Conservation (phyloP, 2,797 vertebrate genomes). For the Channa striata region DNA sequence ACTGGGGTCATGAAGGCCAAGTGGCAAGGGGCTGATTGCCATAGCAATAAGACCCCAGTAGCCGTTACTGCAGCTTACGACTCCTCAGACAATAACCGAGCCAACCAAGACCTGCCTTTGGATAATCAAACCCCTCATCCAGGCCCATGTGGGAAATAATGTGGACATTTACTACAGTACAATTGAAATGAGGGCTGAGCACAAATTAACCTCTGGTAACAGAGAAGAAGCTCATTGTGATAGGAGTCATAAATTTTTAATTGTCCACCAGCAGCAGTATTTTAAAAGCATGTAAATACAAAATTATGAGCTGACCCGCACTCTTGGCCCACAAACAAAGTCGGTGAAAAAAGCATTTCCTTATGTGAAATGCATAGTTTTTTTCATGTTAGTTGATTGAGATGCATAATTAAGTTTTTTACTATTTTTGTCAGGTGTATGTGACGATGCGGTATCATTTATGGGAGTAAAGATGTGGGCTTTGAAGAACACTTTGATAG, state of each 20-base stretch:
- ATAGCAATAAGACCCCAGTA: slow-evolving; percentile 84
- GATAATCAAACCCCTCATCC: slow-evolving; percentile 77
- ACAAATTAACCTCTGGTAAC: slow-evolving; percentile 82
- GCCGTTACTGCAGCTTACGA: slow-evolving; percentile 76
- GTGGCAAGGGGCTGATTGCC: slow-evolving; percentile 81
- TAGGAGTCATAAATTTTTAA: slow-evolving; percentile 77
- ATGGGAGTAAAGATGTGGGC: slow-evolving; percentile 55
- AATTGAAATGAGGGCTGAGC: slow-evolving; percentile 81
- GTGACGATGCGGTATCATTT: slow-evolving; percentile 70
- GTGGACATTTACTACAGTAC: slow-evolving; percentile 79
- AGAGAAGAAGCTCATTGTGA: slow-evolving; percentile 68
- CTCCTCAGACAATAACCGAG: slow-evolving; percentile 75
- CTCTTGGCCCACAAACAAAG: slow-evolving; percentile 27
- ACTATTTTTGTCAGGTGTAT: slow-evolving; percentile 69
- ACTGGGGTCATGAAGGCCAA: slow-evolving; percentile 82
- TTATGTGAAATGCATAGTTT: slow-evolving; percentile 20
- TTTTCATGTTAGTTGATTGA: slow-evolving; percentile 23
- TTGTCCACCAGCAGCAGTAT: slow-evolving; percentile 72
- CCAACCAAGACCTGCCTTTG: slow-evolving; percentile 69
- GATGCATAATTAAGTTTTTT: slow-evolving; percentile 46
- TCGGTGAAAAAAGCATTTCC: slow-evolving; percentile 1
- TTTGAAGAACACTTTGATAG: slow-evolving; percentile 79
- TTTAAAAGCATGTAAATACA: slow-evolving; percentile 70
- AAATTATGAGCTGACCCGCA: slow-evolving; percentile 63
- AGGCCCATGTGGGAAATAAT: slow-evolving; percentile 82